Evolutionary conservation across 2,888 invertebrate species (phyloP).

Genomic region (Meiosimyza platycephala): DNA sequence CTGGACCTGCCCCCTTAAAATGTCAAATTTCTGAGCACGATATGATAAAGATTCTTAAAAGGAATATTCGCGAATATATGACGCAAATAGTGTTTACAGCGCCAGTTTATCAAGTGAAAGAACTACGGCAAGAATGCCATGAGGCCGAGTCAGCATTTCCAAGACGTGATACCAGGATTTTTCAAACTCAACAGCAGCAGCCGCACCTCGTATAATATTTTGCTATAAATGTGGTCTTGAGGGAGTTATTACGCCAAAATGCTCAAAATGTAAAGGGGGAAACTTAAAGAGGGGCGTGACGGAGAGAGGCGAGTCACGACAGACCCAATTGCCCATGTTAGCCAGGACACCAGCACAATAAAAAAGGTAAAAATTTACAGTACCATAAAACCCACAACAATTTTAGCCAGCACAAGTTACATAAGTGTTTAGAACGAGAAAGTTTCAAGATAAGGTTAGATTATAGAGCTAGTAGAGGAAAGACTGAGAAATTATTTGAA

Average conservation of each 20-base stretch:
- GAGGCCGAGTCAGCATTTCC: not conserved
- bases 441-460: too few species aligned
- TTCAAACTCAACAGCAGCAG: too few species aligned
- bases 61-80: slow-evolving; percentile 22
- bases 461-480: too few species aligned
- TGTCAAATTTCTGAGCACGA: slow-evolving; percentile 33
- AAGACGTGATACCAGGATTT: too few species aligned
- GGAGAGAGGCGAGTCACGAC: not conserved
- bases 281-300: not conserved
- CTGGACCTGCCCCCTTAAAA: too few species aligned
- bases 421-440: too few species aligned
- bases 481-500: too few species aligned
- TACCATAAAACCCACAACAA: too few species aligned
- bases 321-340: too few species aligned
- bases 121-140: not conserved
- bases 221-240: slow-evolving; percentile 8
- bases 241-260: slow-evolving; percentile 9
- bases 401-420: too few species aligned
- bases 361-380: too few species aligned
- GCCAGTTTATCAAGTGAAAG: slow-evolving; percentile 22
- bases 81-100: slow-evolving; percentile 10
- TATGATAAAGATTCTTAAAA: slow-evolving; percentile 28
- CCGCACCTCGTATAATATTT: not conserved
- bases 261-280: not conserved
- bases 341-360: too few species aligned